These are phyloP conservation scores for Pterocles orientalis DNA, from an alignment of 2,113 vertebrate species.

Conservation along the genomic window DNA sequence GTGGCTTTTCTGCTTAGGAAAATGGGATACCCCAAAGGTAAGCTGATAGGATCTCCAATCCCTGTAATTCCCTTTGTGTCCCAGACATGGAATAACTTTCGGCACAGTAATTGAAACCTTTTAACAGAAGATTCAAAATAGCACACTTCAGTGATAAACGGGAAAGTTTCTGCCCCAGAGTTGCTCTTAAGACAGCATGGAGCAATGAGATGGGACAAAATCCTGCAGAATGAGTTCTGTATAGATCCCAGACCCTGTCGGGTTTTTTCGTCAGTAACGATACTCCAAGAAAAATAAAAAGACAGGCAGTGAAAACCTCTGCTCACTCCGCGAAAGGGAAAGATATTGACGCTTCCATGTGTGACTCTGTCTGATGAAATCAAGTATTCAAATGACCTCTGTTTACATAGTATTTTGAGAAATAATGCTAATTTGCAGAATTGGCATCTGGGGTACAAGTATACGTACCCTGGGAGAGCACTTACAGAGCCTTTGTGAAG, in stretches of 20 bases:
- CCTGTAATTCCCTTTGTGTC: not conserved
- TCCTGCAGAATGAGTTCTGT: slow-evolving; percentile 25
- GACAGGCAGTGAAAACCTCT: slow-evolving; percentile 39
- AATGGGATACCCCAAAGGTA: not conserved
- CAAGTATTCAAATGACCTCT: slow-evolving; percentile 66
- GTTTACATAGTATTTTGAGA: slow-evolving; percentile 73
- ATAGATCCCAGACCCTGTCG: not conserved
- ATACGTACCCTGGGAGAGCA: slow-evolving; percentile 67
- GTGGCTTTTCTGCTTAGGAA: not conserved
- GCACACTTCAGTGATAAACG: not conserved
- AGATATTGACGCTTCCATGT: slow-evolving; percentile 36
- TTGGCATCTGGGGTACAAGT: slow-evolving; percentile 60
- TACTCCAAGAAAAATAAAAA: slow-evolving; percentile 56
- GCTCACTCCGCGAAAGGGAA: slow-evolving; percentile 31
- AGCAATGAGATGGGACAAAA: not conserved
- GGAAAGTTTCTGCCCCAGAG: not conserved
- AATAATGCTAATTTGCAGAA: slow-evolving; percentile 74
- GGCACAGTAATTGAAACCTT: not conserved
- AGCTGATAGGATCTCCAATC: not conserved
- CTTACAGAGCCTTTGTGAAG: slow-evolving; percentile 70
- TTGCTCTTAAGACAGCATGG: not conserved
- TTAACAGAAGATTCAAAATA: not conserved
- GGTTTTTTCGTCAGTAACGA: slow-evolving; percentile 17
- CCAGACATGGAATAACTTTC: not conserved
- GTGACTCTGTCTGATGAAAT: slow-evolving; percentile 44